These are phyloP conservation scores for Gavialis gangeticus DNA, from an alignment of 2,113 vertebrate species.

Conservation along the genomic window DNA sequence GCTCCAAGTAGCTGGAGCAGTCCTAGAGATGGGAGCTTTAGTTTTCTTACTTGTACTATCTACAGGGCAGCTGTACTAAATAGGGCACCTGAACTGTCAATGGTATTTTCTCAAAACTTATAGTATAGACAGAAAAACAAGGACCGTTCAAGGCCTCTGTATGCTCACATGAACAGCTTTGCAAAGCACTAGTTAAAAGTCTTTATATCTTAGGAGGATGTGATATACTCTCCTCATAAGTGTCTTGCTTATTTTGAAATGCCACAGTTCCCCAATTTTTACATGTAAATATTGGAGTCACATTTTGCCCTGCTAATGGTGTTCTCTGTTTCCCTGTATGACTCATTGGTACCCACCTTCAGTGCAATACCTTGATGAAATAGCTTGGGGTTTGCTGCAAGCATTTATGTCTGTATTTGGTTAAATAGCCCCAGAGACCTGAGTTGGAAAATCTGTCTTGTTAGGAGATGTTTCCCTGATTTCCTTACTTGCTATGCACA, in stretches of 20 bases:
- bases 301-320: not conserved
- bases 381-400: not conserved
- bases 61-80: not conserved
- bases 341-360: not conserved
- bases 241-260: not conserved
- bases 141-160: not conserved
- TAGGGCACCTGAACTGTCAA: not conserved
- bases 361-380: not conserved
- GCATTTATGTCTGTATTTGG: accelerated
- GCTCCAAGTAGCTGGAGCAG: slow-evolving; percentile 36
- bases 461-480: not conserved
- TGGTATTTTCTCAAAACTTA: not conserved
- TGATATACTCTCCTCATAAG: not conserved
- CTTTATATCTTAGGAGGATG: not conserved
- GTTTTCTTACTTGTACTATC: slow-evolving; percentile 29
- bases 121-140: not conserved
- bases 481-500: not conserved
- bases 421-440: not conserved
- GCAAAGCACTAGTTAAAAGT: not conserved
- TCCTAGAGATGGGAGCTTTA: not conserved
- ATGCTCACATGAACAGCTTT: not conserved
- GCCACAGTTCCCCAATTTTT: not conserved
- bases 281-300: not conserved
- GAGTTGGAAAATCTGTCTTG: not conserved
- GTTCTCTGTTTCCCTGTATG: not conserved